Evolutionary conservation across 2,113 vertebrate species (phyloP).

Genomic region (Pipra filicauda): DNA sequence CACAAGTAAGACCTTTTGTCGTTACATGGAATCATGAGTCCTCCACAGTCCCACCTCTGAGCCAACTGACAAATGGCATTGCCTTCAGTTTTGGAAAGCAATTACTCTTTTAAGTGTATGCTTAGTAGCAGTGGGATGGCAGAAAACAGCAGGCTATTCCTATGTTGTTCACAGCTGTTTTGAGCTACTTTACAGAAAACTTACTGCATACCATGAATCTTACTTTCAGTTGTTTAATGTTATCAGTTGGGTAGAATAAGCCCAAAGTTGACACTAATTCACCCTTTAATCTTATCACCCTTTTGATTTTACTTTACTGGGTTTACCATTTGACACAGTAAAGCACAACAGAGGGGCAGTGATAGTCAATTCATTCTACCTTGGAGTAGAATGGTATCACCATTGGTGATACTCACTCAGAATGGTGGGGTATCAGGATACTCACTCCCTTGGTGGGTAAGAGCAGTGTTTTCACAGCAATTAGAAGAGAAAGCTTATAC

Average conservation of each 20-base stretch:
- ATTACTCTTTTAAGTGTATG: accelerated
- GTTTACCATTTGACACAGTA: neutral
- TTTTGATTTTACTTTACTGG: neutral
- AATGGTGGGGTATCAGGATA: neutral
- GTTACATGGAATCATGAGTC: neutral
- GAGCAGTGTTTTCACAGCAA: neutral
- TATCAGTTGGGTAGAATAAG: neutral
- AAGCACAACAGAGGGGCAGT: neutral
- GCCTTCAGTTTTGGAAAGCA: neutral
- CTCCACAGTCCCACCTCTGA: neutral
- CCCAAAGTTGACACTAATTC: neutral
- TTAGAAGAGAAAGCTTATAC: neutral
- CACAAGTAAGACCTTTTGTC: neutral
- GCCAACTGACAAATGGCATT: neutral
- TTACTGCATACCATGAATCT: accelerated
- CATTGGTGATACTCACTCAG: too few relatives aligned
- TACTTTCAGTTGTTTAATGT: neutral
- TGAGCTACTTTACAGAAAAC: neutral
- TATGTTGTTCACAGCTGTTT: neutral
- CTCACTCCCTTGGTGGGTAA: neutral
- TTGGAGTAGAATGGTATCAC: neutral
- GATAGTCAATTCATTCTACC: neutral
- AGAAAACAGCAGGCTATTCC: neutral
- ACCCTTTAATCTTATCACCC: neutral
- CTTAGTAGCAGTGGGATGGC: neutral